phyloP scores from a whole-genome alignment of 2,888 invertebrate species.

The Leptogaster cylindrica region DNA sequence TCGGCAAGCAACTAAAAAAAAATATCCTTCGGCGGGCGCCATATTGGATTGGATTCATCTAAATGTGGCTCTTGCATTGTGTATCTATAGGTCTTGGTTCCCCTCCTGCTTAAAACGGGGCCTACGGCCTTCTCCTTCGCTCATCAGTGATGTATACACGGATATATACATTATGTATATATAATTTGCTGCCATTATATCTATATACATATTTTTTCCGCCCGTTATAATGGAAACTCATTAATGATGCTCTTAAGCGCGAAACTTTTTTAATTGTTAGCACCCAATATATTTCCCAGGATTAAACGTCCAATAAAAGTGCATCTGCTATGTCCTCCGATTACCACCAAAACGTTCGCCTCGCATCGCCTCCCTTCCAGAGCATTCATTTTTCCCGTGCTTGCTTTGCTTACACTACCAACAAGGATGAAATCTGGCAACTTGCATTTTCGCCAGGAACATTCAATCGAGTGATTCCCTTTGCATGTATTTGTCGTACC shows the following conservation, averaged over 20 bases:
- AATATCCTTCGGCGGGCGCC: slow-evolving; percentile 28
- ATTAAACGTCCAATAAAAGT: too few species aligned
- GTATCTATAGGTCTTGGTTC: slow-evolving; percentile 17
- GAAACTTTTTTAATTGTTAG: too few species aligned
- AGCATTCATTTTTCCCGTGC: not conserved
- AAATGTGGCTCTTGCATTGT: slow-evolving; percentile 9
- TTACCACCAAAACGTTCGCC: not conserved
- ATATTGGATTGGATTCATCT: slow-evolving; percentile 32
- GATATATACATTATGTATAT: too few species aligned
- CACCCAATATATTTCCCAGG: too few species aligned
- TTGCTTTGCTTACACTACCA: not conserved
- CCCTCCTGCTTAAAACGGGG: not conserved
- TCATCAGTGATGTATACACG: not conserved
- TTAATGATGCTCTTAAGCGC: not conserved
- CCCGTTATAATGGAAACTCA: not conserved
- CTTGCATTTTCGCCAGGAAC: slow-evolving; percentile 25
- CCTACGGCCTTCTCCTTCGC: slow-evolving; percentile 12
- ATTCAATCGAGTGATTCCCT: slow-evolving; percentile 3
- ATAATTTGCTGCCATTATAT: not conserved
- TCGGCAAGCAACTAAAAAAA: slow-evolving; percentile 11
- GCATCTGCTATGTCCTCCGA: not conserved
- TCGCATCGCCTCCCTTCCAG: not conserved
- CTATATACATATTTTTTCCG: not conserved
- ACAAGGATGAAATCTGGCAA: slow-evolving; percentile 31
- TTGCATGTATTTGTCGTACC: not conserved